Evolutionary conservation across 1,140 invertebrate species (phyloP).

Genomic region (Nebria ingens): DNA sequence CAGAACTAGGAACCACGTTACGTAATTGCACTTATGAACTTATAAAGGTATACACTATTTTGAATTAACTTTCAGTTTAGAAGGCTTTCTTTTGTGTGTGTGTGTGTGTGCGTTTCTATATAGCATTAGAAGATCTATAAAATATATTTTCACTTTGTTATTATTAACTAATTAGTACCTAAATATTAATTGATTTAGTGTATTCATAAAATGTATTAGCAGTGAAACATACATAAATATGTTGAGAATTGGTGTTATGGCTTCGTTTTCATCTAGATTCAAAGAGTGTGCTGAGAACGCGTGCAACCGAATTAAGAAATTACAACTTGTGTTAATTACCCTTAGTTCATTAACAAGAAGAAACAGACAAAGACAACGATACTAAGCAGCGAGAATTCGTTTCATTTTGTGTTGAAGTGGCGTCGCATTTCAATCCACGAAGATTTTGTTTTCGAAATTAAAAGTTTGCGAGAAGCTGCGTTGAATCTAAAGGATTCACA

Average conservation of each 20-base stretch:
- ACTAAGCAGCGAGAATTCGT: not conserved
- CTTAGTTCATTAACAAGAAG: slow-evolving; percentile 5
- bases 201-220: too few species aligned
- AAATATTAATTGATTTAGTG: too few species aligned
- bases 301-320: not conserved
- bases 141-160: not conserved
- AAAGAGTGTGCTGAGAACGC: too few species aligned
- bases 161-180: not conserved
- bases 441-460: slow-evolving; percentile 8
- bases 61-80: not conserved
- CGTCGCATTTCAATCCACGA: not conserved
- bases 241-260: not conserved
- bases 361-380: too few species aligned
- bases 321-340: slow-evolving; percentile 7
- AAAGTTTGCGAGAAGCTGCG: slow-evolving; percentile 2
- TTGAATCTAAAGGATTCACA: not conserved
- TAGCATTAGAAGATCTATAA: not conserved
- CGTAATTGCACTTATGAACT: not conserved
- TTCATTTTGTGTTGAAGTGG: not conserved
- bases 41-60: not conserved
- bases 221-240: too few species aligned
- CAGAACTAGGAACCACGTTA: too few species aligned
- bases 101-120: not conserved
- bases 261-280: not conserved
- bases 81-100: not conserved